Evolutionary conservation across 1,140 invertebrate genomes (phyloP), one percentile per base, ranked within the genome.

Genomic region (Drosophila saltans): DNA sequence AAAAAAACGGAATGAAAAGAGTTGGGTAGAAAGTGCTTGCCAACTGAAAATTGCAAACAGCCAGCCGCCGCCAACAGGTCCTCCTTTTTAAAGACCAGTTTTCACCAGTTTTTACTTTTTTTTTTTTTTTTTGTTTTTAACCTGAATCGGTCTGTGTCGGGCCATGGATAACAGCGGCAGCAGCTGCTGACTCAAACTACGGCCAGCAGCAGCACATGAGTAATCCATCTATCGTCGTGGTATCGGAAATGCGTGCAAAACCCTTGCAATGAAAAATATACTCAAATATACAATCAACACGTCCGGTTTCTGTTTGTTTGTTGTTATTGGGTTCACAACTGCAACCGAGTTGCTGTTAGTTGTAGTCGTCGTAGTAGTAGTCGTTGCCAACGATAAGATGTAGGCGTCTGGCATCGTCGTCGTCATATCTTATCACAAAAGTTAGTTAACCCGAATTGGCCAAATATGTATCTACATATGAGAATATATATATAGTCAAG

Each of bases 201-300:
- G 24, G 58, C 57, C 26, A 55, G 52, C 16, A 68, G 5, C 26
- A 36, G 33, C 33, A 36, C 6, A 64, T 85, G 82, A 85, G 79
- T 86, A 88, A 86, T 86, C 24, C 24, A 33, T 56, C 43, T 26
- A 57, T 30, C 56, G 28, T 30, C 0, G 28, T 30, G 2, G 28
- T 24, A 66, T 81, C 84, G 78, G 85, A 89, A 89, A 81, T 84
- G 78, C 73, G 70, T 72, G 61, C 64, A 73, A 88, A 86, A 86
- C 82, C 82, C 79, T 79, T 73, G 43, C 55, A 55, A 59, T 5
- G 21, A 21, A 59, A 59, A 16, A 16, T 16, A 39, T 24, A 36
- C 16, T 39, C 30, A 58, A 55, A 55, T 26, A 59, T 59, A 36
- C 61, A 78, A 71, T 76, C 56, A 57, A 72, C 67, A 21, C 60